These are phyloP conservation scores for Diogma glabrata DNA, from an alignment of 2,888 invertebrate genomes.

Conservation along the genomic window DNA sequence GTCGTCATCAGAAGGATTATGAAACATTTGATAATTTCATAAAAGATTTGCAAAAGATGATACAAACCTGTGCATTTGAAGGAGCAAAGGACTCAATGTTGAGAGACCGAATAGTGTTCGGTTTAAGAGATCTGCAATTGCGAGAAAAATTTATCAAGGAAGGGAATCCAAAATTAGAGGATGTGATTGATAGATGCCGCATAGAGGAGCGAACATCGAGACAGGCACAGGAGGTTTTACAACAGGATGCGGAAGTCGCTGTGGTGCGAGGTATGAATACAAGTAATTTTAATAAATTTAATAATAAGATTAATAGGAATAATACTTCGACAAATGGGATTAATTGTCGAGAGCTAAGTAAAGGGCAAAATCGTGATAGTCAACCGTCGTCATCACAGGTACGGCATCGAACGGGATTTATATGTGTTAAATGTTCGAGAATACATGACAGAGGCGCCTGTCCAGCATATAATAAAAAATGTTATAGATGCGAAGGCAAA, in stretches of 20 bases:
- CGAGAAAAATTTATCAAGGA: too few relatives aligned
- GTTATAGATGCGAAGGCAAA: not conserved
- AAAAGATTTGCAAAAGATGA: not conserved
- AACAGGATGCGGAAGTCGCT: too few relatives aligned
- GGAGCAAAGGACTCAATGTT: too few relatives aligned
- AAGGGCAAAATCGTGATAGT: not conserved
- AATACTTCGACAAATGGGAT: not conserved
- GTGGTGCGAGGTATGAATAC: not conserved
- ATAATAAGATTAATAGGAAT: not conserved
- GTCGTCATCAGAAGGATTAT: too few relatives aligned
- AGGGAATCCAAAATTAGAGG: not conserved
- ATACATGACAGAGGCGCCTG: not conserved
- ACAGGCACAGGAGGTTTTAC: too few relatives aligned
- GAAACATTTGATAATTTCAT: too few relatives aligned
- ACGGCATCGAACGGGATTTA: not conserved
- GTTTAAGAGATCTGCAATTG: not conserved
- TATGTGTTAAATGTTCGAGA: not conserved
- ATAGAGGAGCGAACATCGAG: too few relatives aligned
- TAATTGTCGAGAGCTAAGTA: not conserved
- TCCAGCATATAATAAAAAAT: not conserved
- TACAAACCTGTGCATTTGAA: not conserved
- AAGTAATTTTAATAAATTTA: not conserved
- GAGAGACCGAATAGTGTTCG: not conserved
- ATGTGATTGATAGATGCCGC: not conserved
- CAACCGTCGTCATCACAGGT: not conserved